Conservation (phyloP, 1,140 invertebrate genomes). For the Drosophila ercepeae region DNA sequence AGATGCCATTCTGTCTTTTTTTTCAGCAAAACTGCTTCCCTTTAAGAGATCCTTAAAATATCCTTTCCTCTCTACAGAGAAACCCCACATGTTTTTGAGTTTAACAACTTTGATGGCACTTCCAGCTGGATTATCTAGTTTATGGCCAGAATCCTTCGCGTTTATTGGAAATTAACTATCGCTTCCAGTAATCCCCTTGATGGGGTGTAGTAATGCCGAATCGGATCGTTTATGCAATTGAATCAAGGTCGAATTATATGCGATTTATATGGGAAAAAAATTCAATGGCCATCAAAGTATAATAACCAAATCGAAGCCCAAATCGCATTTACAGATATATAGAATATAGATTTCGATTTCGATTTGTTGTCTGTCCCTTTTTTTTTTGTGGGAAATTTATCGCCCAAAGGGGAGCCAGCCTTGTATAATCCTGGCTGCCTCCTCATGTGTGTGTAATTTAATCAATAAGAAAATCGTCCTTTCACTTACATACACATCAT, state of each 20-base stretch:
- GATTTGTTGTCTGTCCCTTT: slow-evolving; percentile 19
- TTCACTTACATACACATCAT: slow-evolving; percentile 68
- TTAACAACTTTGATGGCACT: background rate
- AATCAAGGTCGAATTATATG: slow-evolving; percentile 44
- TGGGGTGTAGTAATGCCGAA: slow-evolving; percentile 4
- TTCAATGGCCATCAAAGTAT: slow-evolving; percentile 47
- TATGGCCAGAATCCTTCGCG: background rate
- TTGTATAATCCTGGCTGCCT: slow-evolving; percentile 4
- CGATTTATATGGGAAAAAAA: slow-evolving; percentile 20
- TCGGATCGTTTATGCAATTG: slow-evolving; percentile 30
- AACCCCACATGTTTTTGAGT: background rate
- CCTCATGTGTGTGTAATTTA: slow-evolving; percentile 61
- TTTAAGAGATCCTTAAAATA: background rate
- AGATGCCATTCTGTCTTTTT: background rate
- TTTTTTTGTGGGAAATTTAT: slow-evolving; percentile 29
- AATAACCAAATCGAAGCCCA: slow-evolving; percentile 30
- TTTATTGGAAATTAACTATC: slow-evolving; percentile 30
- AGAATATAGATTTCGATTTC: background rate
- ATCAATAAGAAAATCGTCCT: slow-evolving; percentile 73
- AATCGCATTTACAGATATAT: slow-evolving; percentile 49
- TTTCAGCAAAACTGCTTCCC: no score
- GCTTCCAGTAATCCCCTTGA: slow-evolving; percentile 22
- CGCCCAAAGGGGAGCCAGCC: slow-evolving; percentile 9
- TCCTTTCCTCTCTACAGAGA: background rate
- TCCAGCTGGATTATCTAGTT: background rate